These are phyloP conservation scores for Neuroscelio doddi DNA, from an alignment of 2,888 invertebrate genomes.

Conservation along the genomic window DNA sequence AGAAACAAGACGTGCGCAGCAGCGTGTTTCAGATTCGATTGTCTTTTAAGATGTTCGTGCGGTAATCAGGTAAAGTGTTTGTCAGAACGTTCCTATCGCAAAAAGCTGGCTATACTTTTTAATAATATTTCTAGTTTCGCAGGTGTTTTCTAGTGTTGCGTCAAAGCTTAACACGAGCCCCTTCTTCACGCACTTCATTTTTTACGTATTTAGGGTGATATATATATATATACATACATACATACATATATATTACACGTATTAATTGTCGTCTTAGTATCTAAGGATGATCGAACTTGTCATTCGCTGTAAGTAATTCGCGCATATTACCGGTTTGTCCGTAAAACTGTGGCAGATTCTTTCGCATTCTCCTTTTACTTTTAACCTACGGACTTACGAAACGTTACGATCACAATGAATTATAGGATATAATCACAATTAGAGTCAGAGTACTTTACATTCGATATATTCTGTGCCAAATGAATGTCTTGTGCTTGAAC, in stretches of 20 bases:
- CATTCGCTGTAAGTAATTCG: constrained; percentile 58
- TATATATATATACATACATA: no score
- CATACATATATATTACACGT: not conserved
- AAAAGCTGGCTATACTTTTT: constrained; percentile 39
- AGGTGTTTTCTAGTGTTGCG: constrained; percentile 10
- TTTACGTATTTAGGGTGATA: constrained; percentile 11
- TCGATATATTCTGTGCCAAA: constrained; percentile 69
- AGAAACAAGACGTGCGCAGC: constrained; percentile 52
- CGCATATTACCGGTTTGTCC: constrained; percentile 20
- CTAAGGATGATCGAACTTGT: constrained; percentile 63
- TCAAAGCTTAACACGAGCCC: not conserved
- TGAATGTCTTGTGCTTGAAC: constrained; percentile 48
- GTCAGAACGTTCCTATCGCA: constrained; percentile 48
- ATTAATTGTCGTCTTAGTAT: constrained; percentile 39
- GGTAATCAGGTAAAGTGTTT: constrained; percentile 34
- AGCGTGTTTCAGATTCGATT: constrained; percentile 64
- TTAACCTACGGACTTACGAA: constrained; percentile 50
- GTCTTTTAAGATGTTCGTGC: constrained; percentile 51
- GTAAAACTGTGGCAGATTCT: constrained; percentile 24
- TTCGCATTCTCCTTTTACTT: constrained; percentile 33
- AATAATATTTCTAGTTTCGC: constrained; percentile 29
- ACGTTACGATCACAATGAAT: constrained; percentile 54
- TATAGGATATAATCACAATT: constrained; percentile 59
- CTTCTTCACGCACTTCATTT: not conserved
- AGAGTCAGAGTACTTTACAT: constrained; percentile 62